These are phyloP conservation scores for Scyliorhinus canicula DNA, from an alignment of 2,797 vertebrate species.

Conservation along the genomic window DNA sequence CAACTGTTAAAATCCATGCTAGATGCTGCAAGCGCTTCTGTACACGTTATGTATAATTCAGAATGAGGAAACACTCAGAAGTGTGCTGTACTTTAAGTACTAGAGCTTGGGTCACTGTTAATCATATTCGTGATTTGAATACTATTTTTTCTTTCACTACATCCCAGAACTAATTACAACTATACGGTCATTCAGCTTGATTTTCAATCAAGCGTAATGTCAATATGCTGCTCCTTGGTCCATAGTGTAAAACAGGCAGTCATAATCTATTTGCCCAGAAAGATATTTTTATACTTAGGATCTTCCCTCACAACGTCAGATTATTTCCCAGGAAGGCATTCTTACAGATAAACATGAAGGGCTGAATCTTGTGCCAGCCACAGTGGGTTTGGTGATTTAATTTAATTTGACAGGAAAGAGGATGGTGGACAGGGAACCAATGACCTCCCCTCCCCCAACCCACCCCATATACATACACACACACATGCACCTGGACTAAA, in stretches of 20 bases:
- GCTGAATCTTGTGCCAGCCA: neutral
- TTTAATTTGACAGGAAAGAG: no score
- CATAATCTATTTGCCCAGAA: neutral
- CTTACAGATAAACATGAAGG: neutral
- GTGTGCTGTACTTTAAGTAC: neutral
- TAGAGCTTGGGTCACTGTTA: neutral
- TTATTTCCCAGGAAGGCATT: neutral
- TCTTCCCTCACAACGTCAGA: neutral
- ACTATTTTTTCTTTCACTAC: neutral
- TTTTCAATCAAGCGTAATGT: neutral
- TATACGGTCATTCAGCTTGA: neutral
- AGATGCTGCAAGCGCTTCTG: neutral
- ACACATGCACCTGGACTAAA: no score
- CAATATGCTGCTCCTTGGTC: neutral
- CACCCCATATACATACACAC: no score
- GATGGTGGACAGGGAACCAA: no score
- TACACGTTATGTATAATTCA: conserved; percentile 33
- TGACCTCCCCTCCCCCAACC: no score
- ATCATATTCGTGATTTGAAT: neutral
- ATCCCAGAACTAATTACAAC: neutral
- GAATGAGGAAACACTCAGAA: neutral
- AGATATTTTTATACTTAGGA: neutral
- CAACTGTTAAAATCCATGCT: neutral
- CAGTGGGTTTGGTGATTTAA: no score
- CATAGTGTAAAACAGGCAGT: neutral